Evolutionary conservation across 1,140 invertebrate genomes (phyloP).

Genomic region (Eciton burchellii): DNA sequence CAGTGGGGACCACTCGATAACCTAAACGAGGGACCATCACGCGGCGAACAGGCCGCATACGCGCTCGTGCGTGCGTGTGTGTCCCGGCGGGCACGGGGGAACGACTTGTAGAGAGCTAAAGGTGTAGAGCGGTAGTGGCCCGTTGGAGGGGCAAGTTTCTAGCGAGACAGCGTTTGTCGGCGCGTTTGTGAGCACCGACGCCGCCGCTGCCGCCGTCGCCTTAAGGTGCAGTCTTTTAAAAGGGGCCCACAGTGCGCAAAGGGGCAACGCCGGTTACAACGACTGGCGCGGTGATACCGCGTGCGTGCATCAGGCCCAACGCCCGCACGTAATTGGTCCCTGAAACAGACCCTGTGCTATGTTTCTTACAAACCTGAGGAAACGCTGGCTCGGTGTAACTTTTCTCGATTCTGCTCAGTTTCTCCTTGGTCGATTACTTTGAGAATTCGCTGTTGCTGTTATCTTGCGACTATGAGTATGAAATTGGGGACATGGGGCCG

Average conservation of each 20-base stretch:
- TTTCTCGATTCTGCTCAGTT: too few species aligned
- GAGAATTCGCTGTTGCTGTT: too few species aligned
- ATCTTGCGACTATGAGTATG: too few species aligned
- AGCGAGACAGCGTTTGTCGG: conserved; percentile 84
- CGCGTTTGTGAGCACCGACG: conserved; percentile 81
- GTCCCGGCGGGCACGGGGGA: conserved; percentile 1
- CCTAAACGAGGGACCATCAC: conserved; percentile 39
- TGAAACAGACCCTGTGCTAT: background rate
- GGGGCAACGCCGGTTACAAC: conserved; percentile 47
- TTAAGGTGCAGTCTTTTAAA: conserved; percentile 77
- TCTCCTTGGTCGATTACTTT: too few species aligned
- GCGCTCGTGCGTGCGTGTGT: conserved; percentile 29
- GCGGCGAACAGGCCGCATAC: conserved; percentile 18
- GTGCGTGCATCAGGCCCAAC: background rate
- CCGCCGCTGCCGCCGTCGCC: conserved; percentile 72
- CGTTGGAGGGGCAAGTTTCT: conserved; percentile 65
- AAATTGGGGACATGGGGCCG: too few species aligned
- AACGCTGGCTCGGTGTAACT: too few species aligned
- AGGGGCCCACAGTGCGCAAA: conserved; percentile 43
- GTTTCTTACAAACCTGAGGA: background rate
- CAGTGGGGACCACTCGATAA: conserved; percentile 27
- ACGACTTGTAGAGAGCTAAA: background rate
- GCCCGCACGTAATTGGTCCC: conserved; percentile 18
- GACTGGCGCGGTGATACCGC: conserved; percentile 14
- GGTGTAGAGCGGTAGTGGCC: conserved; percentile 42